These are phyloP conservation scores for Subacronicta megacephala DNA, from an alignment of 2,888 invertebrate genomes.

Conservation along the genomic window DNA sequence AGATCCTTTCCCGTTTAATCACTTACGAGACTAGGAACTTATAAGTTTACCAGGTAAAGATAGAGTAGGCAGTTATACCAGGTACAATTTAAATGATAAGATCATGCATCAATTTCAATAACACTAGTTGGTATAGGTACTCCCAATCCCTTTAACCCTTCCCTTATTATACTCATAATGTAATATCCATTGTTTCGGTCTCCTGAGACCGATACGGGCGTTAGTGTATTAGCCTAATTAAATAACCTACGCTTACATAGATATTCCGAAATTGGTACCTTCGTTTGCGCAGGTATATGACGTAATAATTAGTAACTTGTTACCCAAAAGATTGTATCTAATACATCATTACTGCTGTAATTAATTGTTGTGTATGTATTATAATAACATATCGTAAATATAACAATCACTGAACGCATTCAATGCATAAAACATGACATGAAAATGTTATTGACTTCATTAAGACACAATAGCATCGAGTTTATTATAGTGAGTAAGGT, in stretches of 20 bases:
- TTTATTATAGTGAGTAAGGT: constrained; percentile 55
- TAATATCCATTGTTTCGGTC: too few species aligned
- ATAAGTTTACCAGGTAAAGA: too few species aligned
- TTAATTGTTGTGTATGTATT: constrained; percentile 37
- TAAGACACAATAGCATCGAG: constrained; percentile 29
- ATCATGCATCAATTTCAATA: too few species aligned
- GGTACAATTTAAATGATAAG: too few species aligned
- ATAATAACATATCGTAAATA: constrained; percentile 23
- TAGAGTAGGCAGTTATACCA: too few species aligned
- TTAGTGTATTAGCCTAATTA: constrained; percentile 6
- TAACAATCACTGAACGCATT: constrained; percentile 8
- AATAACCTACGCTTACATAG: constrained; percentile 4
- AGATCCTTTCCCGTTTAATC: too few species aligned
- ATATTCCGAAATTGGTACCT: neutral
- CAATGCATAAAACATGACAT: constrained; percentile 6
- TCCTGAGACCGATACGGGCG: too few species aligned
- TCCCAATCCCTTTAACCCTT: too few species aligned
- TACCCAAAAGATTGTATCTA: constrained; percentile 28
- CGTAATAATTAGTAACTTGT: constrained; percentile 22
- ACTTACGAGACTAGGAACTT: too few species aligned
- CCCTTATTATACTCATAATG: too few species aligned
- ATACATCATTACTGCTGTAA: constrained; percentile 40
- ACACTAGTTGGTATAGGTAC: too few species aligned
- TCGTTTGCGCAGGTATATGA: neutral
- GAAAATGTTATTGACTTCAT: constrained; percentile 17